Conservation (phyloP, 2,888 invertebrate species). For the Hirtodrosophila cameraria region DNA sequence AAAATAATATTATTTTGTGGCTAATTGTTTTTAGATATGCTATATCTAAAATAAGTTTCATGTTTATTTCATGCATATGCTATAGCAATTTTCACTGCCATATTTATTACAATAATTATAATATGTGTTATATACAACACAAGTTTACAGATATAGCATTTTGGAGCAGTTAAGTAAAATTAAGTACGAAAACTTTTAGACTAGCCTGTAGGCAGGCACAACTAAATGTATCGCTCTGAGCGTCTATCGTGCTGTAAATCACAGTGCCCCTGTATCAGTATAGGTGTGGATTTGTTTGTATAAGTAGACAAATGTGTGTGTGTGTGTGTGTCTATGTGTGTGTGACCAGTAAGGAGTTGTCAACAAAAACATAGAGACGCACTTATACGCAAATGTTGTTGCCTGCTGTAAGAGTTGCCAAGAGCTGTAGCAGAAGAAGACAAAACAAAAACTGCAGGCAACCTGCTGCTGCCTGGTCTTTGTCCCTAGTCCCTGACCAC, state of each 20-base stretch:
- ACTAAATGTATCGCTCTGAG: constrained; percentile 41
- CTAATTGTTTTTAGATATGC: no score
- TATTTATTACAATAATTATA: no score
- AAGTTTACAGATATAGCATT: constrained; percentile 4
- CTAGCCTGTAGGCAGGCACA: constrained; percentile 31
- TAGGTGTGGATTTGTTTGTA: constrained; percentile 14
- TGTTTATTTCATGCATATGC: no score
- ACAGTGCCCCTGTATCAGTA: constrained; percentile 23
- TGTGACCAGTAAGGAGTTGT: constrained; percentile 68
- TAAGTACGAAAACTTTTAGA: constrained; percentile 45
- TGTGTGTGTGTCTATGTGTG: constrained; percentile 28
- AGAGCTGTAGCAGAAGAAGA: constrained; percentile 33
- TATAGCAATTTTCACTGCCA: no score
- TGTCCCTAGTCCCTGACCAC: constrained; percentile 1
- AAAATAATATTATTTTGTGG: no score
- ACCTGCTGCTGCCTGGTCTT: constrained; percentile 45
- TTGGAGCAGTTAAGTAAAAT: background rate
- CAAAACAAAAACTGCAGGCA: constrained; percentile 67
- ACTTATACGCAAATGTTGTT: constrained; percentile 62
- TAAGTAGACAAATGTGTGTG: constrained; percentile 17
- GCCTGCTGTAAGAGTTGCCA: constrained; percentile 33
- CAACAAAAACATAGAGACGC: constrained; percentile 77
- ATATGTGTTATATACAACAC: no score
- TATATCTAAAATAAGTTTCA: no score
- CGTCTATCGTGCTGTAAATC: constrained; percentile 48